phyloP scores from a whole-genome alignment of 2,797 vertebrate genomes.

The Hydrophis major region DNA sequence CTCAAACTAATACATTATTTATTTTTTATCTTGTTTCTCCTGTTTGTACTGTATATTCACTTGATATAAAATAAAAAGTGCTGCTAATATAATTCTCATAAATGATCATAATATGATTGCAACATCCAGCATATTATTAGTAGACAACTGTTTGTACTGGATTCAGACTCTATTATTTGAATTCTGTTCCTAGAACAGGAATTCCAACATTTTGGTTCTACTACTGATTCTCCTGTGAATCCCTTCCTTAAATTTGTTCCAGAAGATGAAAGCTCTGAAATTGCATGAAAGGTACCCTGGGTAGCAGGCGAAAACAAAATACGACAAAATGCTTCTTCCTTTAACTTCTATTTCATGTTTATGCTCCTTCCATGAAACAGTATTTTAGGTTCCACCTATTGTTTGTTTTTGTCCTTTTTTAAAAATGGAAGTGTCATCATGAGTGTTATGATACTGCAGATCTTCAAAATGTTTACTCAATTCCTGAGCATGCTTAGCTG shows the following conservation, averaged over 20 bases:
- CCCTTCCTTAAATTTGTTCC: background rate
- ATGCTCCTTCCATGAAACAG: background rate
- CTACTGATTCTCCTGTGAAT: background rate
- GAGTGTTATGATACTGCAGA: background rate
- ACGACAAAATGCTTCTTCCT: background rate
- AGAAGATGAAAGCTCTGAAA: background rate
- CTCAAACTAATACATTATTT: slow-evolving; percentile 26
- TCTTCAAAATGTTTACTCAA: background rate
- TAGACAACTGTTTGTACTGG: background rate
- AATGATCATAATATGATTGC: background rate
- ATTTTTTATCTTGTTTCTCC: slow-evolving; percentile 9
- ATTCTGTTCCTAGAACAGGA: background rate
- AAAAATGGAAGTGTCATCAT: background rate
- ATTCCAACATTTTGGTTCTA: background rate
- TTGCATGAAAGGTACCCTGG: background rate
- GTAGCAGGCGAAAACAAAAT: background rate
- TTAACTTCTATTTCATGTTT: too few species aligned
- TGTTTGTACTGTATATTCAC: background rate
- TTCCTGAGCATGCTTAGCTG: background rate
- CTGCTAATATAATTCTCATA: background rate
- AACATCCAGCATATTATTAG: background rate
- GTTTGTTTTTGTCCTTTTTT: background rate
- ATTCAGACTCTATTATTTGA: background rate
- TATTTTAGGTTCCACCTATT: background rate
- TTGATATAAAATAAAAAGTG: background rate